Conservation (phyloP, 2,888 invertebrate genomes). For the Pheosia tremula region DNA sequence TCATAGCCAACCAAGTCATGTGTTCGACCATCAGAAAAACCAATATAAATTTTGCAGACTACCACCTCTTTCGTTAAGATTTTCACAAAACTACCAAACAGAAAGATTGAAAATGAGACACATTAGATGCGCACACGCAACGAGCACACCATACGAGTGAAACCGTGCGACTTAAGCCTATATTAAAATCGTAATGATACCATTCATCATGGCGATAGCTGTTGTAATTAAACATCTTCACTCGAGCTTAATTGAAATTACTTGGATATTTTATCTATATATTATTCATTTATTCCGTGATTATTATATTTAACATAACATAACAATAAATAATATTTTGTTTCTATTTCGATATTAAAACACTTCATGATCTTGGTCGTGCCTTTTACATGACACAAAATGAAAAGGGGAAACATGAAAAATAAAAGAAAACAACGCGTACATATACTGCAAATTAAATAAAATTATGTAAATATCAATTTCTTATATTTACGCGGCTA, state of each 20-base stretch:
- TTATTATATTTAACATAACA: slow-evolving; percentile 17
- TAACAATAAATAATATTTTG: not conserved
- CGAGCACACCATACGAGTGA: not conserved
- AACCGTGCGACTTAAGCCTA: slow-evolving; percentile 2
- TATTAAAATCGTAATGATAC: slow-evolving; percentile 38
- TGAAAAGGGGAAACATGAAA: too few species aligned
- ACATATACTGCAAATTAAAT: too few species aligned
- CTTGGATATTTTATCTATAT: slow-evolving; percentile 22
- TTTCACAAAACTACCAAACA: not conserved
- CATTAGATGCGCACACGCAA: not conserved
- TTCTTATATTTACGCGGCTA: too few species aligned
- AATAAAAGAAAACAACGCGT: too few species aligned
- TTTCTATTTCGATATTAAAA: not conserved
- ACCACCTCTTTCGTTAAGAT: slow-evolving; percentile 2
- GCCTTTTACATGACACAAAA: too few species aligned
- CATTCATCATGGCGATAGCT: slow-evolving; percentile 42
- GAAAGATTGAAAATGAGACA: not conserved
- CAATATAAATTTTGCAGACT: too few species aligned
- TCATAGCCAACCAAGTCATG: too few species aligned
- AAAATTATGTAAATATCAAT: too few species aligned
- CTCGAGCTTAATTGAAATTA: slow-evolving; percentile 32
- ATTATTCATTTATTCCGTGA: slow-evolving; percentile 24
- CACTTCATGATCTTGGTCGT: too few species aligned
- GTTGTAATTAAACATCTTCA: slow-evolving; percentile 32
- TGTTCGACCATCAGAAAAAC: too few species aligned